These are phyloP conservation scores for Podabrus alpinus DNA, from an alignment of 2,888 invertebrate species.

Conservation along the genomic window DNA sequence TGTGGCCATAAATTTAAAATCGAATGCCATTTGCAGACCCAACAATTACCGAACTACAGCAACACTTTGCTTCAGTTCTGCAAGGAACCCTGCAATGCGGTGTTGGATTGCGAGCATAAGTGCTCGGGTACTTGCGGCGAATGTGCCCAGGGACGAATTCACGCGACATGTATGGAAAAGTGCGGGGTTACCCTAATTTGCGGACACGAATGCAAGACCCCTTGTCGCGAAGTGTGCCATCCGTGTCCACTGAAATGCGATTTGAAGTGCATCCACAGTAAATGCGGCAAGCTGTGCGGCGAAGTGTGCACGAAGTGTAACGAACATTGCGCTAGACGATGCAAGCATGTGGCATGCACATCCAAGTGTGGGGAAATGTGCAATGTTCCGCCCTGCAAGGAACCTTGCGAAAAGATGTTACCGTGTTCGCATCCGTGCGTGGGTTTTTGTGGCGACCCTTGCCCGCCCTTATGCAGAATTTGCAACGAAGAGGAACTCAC, in stretches of 20 bases:
- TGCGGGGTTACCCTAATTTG: conserved; percentile 66
- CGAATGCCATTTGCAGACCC: conserved; percentile 51
- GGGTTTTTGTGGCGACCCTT: conserved; percentile 74
- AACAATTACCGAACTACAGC: conserved; percentile 10
- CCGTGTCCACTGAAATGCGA: conserved; percentile 60
- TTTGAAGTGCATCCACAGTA: conserved; percentile 59
- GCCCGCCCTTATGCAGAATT: conserved; percentile 62
- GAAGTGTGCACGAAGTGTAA: conserved; percentile 52
- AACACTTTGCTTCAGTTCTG: conserved; percentile 53
- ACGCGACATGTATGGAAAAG: conserved; percentile 59
- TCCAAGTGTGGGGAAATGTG: conserved; percentile 59
- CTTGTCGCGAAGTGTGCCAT: conserved; percentile 62
- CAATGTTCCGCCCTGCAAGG: conserved; percentile 54
- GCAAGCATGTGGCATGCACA: conserved; percentile 58
- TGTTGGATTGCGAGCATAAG: conserved; percentile 58
- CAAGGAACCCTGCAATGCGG: conserved; percentile 52
- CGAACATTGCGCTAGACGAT: conserved; percentile 48
- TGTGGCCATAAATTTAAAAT: conserved; percentile 60
- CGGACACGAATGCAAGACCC: conserved; percentile 64
- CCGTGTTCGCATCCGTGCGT: conserved; percentile 66
- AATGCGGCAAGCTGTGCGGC: conserved; percentile 56
- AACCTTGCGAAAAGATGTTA: conserved; percentile 52
- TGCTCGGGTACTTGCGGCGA: conserved; percentile 61
- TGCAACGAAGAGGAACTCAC: conserved; percentile 61
- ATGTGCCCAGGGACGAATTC: conserved; percentile 65